These are phyloP conservation scores for Danaus chrysippus DNA, from an alignment of 2,888 invertebrate genomes.

Conservation along the genomic window DNA sequence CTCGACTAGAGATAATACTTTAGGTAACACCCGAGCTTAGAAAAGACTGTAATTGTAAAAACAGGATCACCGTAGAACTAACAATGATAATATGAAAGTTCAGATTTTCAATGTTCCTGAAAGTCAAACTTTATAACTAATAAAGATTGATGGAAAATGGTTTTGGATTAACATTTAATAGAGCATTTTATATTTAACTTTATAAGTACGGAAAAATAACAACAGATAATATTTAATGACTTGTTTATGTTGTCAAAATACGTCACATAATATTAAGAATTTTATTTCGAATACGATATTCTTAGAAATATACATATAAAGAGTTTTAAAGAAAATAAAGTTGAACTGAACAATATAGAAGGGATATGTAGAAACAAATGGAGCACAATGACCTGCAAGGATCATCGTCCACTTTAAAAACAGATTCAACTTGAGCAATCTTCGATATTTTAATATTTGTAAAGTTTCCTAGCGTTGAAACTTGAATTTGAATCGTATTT, in stretches of 20 bases:
- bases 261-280: too few species aligned
- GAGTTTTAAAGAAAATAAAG: too few species aligned
- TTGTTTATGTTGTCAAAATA: too few species aligned
- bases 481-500: constrained; percentile 26
- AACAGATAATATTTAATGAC: too few species aligned
- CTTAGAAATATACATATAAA: too few species aligned
- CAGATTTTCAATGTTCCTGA: constrained; percentile 12
- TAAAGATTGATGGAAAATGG: constrained; percentile 1
- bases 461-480: constrained; percentile 27
- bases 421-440: constrained; percentile 27
- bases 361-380: background rate
- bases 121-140: background rate
- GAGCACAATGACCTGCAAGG: constrained; percentile 24
- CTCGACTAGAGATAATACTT: constrained; percentile 58
- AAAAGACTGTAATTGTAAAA: constrained; percentile 48
- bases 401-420: constrained; percentile 29
- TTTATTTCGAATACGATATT: too few species aligned
- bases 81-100: constrained; percentile 28
- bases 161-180: too few species aligned
- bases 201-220: too few species aligned
- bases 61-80: constrained; percentile 33
- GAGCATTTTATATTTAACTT: too few species aligned
- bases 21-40: constrained; percentile 56
- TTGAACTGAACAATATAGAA: too few species aligned
- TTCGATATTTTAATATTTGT: constrained; percentile 29